Evolutionary conservation across 2,888 invertebrate genomes (phyloP).

Genomic region (Yponomeuta cagnagella): DNA sequence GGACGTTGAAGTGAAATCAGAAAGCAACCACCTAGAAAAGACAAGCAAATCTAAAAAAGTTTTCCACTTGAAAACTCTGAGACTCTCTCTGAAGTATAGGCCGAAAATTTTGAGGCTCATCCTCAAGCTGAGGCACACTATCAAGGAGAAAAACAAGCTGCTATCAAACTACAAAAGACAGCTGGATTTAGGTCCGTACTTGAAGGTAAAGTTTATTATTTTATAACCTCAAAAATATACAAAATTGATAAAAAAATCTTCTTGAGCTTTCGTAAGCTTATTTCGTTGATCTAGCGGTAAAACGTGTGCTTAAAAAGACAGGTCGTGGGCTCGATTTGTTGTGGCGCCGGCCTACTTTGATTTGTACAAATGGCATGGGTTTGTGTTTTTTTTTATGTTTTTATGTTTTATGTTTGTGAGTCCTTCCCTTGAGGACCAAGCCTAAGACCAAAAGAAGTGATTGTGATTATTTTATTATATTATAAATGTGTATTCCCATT

Average conservation of each 20-base stretch:
- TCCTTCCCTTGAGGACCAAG: too few species aligned
- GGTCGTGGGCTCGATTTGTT: too few species aligned
- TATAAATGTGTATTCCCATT: not conserved
- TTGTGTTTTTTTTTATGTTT: too few species aligned
- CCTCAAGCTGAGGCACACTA: conserved; percentile 70
- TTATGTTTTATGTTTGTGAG: too few species aligned
- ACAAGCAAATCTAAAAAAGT: conserved; percentile 21
- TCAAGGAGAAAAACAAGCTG: conserved; percentile 74
- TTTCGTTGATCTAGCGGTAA: too few species aligned
- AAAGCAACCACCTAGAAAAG: not conserved
- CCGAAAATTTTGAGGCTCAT: conserved; percentile 78
- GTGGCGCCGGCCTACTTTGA: too few species aligned
- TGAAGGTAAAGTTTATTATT: conserved; percentile 49
- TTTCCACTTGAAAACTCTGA: conserved; percentile 31
- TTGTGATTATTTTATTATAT: too few species aligned
- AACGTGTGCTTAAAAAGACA: too few species aligned
- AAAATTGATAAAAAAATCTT: conserved; percentile 20
- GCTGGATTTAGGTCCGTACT: conserved; percentile 40
- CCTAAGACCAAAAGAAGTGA: too few species aligned
- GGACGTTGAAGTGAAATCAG: not conserved
- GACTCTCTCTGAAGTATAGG: conserved; percentile 65
- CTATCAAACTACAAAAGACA: conserved; percentile 76
- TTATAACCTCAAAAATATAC: conserved; percentile 18
- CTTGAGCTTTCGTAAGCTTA: not conserved
- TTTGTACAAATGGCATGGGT: too few species aligned